Evolutionary conservation across 2,797 vertebrate species (phyloP), one percentile per base, ranked within the genome.

Genomic region (Somateria mollissima): DNA sequence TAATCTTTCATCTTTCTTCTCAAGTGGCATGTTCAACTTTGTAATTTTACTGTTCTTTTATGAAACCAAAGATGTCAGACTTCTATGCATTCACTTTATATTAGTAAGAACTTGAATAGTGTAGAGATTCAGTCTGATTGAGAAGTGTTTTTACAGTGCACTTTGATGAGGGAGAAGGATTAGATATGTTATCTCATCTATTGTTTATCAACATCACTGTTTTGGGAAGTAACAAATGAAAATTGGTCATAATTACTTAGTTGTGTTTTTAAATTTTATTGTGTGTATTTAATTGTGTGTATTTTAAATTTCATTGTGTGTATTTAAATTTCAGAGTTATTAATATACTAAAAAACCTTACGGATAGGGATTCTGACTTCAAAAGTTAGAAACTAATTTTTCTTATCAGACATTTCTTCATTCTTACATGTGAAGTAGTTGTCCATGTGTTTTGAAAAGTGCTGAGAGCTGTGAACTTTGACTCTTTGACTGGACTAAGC

Each of bases 1-100:
- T 82, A 94, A 91, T 83, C n/a, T 96, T 95, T 79, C 69, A 57
- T 85, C 88, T 58, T 94, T 66, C 61, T 94, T 96, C 90, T 96
- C 78, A 91, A 92, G 96, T 92, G 32, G 67, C 79, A 73, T 39
- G 66, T 95, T 94, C 58, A 87, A 69, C 4, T 51, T 87, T 76
- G 37, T 60, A 43, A 75, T 83, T 89, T 91, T 90, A 73, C 69
- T 80, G 39, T 77, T 97, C 37, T 53, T 24, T 87, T 94, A 84
- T 62, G 77, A 95, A 96, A 89, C 54, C 65, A 74, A 90, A 71
- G 47, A 28, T 93, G 66, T 73, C 96, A 85, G 39, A 64, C 73
- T 97, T 57, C 70, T 39, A 83, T 53, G 43, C 39, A 86, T 88
- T 92, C 45, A 54, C 72, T 95, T 93, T 54, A 51, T 76, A 64